phyloP scores from a whole-genome alignment of 2,113 vertebrate species.

The Oreochromis niloticus region DNA sequence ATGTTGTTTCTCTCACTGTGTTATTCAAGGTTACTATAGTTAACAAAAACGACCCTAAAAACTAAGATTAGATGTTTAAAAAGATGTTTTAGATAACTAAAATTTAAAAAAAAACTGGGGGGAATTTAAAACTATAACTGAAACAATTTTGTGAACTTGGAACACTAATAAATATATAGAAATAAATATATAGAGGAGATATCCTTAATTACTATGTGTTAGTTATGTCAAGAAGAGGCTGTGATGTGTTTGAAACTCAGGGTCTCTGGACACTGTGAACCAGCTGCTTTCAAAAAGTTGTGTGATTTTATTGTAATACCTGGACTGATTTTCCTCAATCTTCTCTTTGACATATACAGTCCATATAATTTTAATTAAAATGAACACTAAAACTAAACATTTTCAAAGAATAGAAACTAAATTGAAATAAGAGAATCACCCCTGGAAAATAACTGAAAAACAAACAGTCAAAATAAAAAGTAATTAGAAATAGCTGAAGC shows the following conservation, averaged over 20 bases:
- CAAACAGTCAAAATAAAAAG: not conserved
- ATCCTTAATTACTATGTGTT: not conserved
- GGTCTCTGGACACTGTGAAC: not conserved
- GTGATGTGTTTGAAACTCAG: not conserved
- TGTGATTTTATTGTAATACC: not conserved
- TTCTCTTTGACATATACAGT: not conserved
- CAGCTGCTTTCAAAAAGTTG: not conserved
- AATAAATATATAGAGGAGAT: not conserved
- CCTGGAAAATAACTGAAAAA: not conserved
- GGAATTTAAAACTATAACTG: not conserved
- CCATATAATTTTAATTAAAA: not conserved
- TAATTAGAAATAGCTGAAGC: not conserved
- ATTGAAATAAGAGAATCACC: not conserved
- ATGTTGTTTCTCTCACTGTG: not conserved
- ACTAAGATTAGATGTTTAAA: not conserved
- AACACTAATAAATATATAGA: not conserved
- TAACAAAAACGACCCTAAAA: too few relatives aligned
- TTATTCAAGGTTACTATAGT: too few relatives aligned
- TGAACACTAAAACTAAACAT: not conserved
- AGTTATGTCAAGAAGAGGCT: not conserved
- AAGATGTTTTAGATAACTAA: not conserved
- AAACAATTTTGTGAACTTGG: not conserved
- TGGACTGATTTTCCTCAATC: not conserved
- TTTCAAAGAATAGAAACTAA: not conserved
- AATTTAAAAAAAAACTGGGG: not conserved